Base-by-base conservation (phyloP, 1,140 invertebrate genomes). In the Ptiloglossa arizonensis region DNA sequence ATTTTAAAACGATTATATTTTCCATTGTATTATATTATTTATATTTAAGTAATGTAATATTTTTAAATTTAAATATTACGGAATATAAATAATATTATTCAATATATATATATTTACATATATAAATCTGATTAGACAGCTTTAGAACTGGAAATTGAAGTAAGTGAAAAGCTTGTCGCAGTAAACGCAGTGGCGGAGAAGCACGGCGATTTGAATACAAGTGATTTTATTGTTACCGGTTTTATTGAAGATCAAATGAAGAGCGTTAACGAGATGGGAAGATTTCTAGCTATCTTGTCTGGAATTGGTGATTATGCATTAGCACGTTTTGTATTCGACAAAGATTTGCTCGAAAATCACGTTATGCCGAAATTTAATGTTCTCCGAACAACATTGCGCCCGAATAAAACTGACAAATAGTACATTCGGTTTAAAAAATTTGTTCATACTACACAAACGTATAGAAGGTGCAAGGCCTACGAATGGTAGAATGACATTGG, bases 191-290 rank as follows among this genome's bases (percentile, higher is more conserved):
- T 86, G 13, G 87, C 90, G 27, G 86, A 88, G 46, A 89, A 86
- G 56, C 66, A 90, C 56, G 56, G 73, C 2, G 90, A 91, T 83
- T 69, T 89, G 44, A 89, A 79, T 62, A 84, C 90, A 1, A 86
- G 84, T 68, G 89, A 91, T 72, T 91, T 90, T 44, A 90, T 91
- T 1, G 64, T 89, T 46, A 90, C 88, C 1, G 80, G 86, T 59
- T 90, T 90, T 62, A 86, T 91, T 68, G 76, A 87, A 44, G 83
- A 89, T 44, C 90, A 91, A 68, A 89, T 91, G 86, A 86, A 87
- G n/a, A 90, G 88, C 57, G 67, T 91, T 0, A 90, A 89, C 29
- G 87, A 90, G 79, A 82, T 91, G 19, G 89, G 71, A 6, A 89
- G 72, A 86, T 75, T 90, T 15, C 80, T 88, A 2, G 88, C 86